Evolutionary conservation across 2,113 vertebrate species (phyloP).

Genomic region (Paramisgurnus dabryanus): DNA sequence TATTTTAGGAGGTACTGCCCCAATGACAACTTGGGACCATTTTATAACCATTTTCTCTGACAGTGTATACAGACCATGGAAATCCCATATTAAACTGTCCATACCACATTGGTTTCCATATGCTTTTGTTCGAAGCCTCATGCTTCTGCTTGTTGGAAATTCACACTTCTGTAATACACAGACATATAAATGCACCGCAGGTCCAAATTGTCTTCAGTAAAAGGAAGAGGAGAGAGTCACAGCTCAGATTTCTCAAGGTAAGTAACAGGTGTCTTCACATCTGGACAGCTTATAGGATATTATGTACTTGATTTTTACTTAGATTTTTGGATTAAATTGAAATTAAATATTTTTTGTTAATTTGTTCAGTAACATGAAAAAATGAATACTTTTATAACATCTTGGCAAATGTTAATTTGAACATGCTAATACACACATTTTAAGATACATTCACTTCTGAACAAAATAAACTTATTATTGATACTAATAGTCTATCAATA

Average conservation of each 20-base stretch:
- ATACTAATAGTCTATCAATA: no score
- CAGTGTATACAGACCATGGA: not conserved
- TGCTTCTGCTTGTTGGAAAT: slow-evolving; percentile 23
- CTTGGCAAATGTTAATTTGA: no score
- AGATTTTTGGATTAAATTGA: not conserved
- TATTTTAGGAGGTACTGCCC: no score
- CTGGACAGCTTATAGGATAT: not conserved
- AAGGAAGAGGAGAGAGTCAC: not conserved
- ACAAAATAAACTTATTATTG: no score
- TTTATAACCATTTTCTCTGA: no score
- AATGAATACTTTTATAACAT: no score
- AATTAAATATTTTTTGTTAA: not conserved
- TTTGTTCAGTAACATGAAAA: no score
- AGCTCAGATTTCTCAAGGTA: slow-evolving; percentile 9
- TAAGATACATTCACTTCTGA: no score
- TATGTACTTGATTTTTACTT: not conserved
- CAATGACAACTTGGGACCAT: no score
- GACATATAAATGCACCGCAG: slow-evolving; percentile 11
- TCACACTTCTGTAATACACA: slow-evolving; percentile 22
- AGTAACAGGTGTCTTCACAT: not conserved
- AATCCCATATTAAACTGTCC: slow-evolving; percentile 1
- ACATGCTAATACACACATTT: no score
- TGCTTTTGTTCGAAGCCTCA: not conserved
- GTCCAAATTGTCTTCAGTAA: not conserved
- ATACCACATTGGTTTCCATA: not conserved